A percentile compares a stretch with the other conserved stretches of the same genome.
These are phyloP conservation scores for Heliopora coerulea DNA, from an alignment of 92 coral and sea anemone species.

Conservation along the genomic window DNA sequence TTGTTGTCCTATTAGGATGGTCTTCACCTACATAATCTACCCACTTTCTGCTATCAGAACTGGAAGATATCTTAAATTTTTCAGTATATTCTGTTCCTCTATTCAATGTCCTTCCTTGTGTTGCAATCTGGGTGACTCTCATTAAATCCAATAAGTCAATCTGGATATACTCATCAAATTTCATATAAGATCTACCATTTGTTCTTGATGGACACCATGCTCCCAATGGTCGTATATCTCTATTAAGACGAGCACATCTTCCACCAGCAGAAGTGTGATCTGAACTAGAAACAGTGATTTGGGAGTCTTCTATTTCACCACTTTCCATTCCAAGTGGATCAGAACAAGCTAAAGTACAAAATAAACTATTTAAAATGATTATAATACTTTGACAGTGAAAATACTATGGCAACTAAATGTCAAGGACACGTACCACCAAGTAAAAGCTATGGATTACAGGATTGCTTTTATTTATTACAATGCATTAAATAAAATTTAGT, in stretches of 20 bases:
- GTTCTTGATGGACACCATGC: constrained; percentile 71
- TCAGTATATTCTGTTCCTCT: constrained; percentile 54
- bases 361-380: too few relatives aligned
- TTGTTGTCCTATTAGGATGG: too few relatives aligned
- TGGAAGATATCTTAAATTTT: constrained; percentile 50
- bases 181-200: background rate
- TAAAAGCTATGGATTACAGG: too few relatives aligned
- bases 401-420: too few relatives aligned
- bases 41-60: constrained; percentile 12
- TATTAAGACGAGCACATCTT: constrained; percentile 54
- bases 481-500: too few relatives aligned
- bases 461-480: too few relatives aligned
- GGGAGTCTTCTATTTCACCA: constrained; percentile 62
- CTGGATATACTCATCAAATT: constrained; percentile 59
- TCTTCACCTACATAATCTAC: background rate
- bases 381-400: too few relatives aligned
- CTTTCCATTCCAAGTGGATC: constrained; percentile 71
- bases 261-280: constrained; percentile 9
- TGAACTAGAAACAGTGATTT: constrained; percentile 54
- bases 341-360: background rate
- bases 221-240: constrained; percentile 35
- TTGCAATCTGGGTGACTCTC: constrained; percentile 60
- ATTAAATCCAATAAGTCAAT: constrained; percentile 42
- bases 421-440: too few relatives aligned
- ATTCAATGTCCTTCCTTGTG: constrained; percentile 60